Base-by-base conservation (phyloP, 2,113 vertebrate species). In the Leptobrachium ailaonicum region DNA sequence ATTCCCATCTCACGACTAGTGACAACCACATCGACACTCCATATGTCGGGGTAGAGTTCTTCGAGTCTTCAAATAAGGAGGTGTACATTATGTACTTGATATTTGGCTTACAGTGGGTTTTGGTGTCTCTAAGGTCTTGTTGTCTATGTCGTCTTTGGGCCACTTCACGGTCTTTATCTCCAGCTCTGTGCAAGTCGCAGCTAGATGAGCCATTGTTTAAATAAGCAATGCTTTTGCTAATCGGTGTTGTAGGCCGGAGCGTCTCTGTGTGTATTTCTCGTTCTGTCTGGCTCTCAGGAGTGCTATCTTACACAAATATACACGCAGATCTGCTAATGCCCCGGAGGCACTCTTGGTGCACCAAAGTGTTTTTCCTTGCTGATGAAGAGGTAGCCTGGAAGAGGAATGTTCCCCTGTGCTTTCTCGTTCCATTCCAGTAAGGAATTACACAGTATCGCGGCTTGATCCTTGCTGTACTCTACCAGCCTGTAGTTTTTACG, bases 361-460 rank as follows among this genome's bases (percentile, higher is more conserved):
- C 72, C 50, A 82, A 76, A 84, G 83, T 60, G 66, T 79, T 77
- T 79, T 79, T 79, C 75, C 80, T 67, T 76, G 76, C 67, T 77
- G 76, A 77, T 77, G 76, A 77, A 77, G 76, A 70, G 76, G 76
- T 64, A 77, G 75, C 75, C 62, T 70, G 78, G 78, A 72, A 83
- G 78, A 12, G 45, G 72, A 74, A 71, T 12, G 45, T 13, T 63
- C 66, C 45, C 80, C 60, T 73, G 45, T 9, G 54, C 42, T 70
- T 77, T 77, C n/a, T 47, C 76, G 76, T 77, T 77, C 76, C 76
- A 62, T 77, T 77, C 76, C 76, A 77, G 76, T 77, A 77, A 77
- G 76, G 76, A 77, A 70, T 64, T 45, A 47, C 76, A 77, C 76
- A 77, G 14, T 50, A 70, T 50, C 12, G 42, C 14, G n/a, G 76